phyloP scores from a whole-genome alignment of 2,113 vertebrate genomes.

The Diphyllodes magnificus region DNA sequence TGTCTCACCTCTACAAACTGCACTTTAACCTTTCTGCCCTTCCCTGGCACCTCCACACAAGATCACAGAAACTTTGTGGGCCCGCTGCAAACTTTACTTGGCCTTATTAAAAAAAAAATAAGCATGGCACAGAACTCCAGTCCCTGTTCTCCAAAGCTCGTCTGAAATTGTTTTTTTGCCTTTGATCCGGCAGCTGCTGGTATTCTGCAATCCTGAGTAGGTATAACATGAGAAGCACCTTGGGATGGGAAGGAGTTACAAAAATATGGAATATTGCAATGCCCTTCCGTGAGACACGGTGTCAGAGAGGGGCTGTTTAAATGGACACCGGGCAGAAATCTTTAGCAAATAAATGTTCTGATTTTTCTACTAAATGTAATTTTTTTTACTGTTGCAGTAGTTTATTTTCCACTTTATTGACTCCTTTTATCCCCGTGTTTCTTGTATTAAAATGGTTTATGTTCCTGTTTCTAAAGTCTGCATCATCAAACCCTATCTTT shows the following conservation, averaged over 20 bases:
- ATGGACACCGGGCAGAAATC: neutral
- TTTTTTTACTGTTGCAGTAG: neutral
- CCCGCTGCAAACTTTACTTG: slow-evolving; percentile 10
- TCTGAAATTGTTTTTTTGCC: slow-evolving; percentile 22
- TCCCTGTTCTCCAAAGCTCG: neutral
- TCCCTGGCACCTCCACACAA: slow-evolving; percentile 24
- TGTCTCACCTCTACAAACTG: slow-evolving; percentile 52
- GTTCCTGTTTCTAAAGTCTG: neutral
- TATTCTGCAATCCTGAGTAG: slow-evolving; percentile 8
- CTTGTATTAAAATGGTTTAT: neutral
- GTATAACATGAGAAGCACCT: slow-evolving; percentile 58
- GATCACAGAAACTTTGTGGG: slow-evolving; percentile 9
- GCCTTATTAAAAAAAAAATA: slow-evolving; percentile 46
- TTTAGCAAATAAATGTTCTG: neutral
- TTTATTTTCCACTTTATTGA: neutral
- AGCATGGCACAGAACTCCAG: neutral
- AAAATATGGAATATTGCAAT: slow-evolving; percentile 16
- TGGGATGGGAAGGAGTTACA: slow-evolving; percentile 23
- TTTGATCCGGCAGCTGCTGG: slow-evolving; percentile 48
- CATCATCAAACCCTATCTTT: neutral
- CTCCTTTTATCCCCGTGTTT: neutral
- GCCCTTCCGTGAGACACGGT: neutral
- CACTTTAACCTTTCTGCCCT: slow-evolving; percentile 62
- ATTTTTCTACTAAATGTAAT: neutral
- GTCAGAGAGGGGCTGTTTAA: neutral